Base-by-base conservation (phyloP, 2,113 vertebrate species). In the Atlantisia rogersi region DNA sequence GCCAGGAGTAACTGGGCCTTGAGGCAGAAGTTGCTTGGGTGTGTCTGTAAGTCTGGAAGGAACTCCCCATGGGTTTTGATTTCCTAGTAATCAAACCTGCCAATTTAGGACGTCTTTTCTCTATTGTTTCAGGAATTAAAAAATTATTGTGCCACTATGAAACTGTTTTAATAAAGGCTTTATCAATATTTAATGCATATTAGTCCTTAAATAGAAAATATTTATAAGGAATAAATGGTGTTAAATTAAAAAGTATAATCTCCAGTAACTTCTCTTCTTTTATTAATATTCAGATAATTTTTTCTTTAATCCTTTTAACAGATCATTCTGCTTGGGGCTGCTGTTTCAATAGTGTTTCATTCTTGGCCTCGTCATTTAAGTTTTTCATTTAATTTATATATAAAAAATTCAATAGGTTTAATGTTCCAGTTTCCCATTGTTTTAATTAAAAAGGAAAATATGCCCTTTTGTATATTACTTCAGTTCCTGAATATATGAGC, bases 161-260 rank as follows among this genome's bases (percentile, higher is more conserved):
- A 80, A 83, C 25, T 56, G 64, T 42, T 92, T 94, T 96, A 96
- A 91, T 94, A 93, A 95, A 76, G 92, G 58, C 42, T 84, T 90
- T 37, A 86, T 96, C 48, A 92, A 97, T 95, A 79, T 71, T 96
- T 90, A 83, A 94, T 86, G 65, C 15, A 9, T 60, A 77, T 94
- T 94, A 92, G 52, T 28, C 19, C 73, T 96, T 88, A 96, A 86
- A 94, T 94, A 93, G 87, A 96, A 96, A 97, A 96, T 92, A 95
- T 95, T 97, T 96, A 71, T 92, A 93, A 90, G 48, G 80, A 88
- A 79, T 56, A 93, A 95, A 92, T 88, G 68, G 32, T 32, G 28
- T 75, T 94, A 94, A 95, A 94, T 94, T 92, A 81, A 93, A 79
- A 86, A 9, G 1, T 17, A 48, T 37, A 71, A 90, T 94, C 92